phyloP scores from a whole-genome alignment of 2,888 invertebrate species.

The Heteromurus nitidus region DNA sequence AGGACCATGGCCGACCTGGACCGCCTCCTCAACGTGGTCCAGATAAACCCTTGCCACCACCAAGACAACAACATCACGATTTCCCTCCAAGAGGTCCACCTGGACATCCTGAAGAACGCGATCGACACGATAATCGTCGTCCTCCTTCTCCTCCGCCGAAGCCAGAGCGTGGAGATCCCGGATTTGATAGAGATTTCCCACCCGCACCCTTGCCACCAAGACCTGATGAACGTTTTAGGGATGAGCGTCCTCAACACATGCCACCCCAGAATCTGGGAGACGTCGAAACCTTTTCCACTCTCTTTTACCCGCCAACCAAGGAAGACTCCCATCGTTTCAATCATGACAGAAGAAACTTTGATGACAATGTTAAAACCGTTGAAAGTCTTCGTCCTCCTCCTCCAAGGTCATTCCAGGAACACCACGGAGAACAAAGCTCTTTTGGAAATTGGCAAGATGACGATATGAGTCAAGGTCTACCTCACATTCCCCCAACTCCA shows the following conservation, averaged over 20 bases:
- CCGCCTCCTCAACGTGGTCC: neutral
- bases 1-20: neutral
- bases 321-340: conserved; percentile 25
- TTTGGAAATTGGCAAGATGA: conserved; percentile 15
- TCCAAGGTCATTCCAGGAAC: conserved; percentile 13
- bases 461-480: neutral
- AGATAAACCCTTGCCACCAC: neutral
- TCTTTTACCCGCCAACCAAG: conserved; percentile 20
- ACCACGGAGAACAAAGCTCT: conserved; percentile 16
- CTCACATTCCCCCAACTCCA: conserved; percentile 29
- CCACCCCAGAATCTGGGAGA: neutral
- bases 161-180: neutral
- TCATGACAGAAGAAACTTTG: conserved; percentile 24
- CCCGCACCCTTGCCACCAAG: neutral
- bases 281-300: neutral
- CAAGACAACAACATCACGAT: conserved; percentile 13
- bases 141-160: neutral
- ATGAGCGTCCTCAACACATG: neutral
- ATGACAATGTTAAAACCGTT: conserved; percentile 4
- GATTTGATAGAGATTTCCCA: conserved; percentile 42
- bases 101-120: conserved; percentile 7
- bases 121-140: neutral
- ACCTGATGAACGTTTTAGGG: conserved; percentile 35
- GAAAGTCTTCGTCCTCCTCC: conserved; percentile 25
- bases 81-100: conserved; percentile 31